Percentiles rank a stretch among this genome's conserved stretches.
These are phyloP conservation scores for Alces alces DNA, from an alignment of 2,113 vertebrate genomes.

Conservation along the genomic window DNA sequence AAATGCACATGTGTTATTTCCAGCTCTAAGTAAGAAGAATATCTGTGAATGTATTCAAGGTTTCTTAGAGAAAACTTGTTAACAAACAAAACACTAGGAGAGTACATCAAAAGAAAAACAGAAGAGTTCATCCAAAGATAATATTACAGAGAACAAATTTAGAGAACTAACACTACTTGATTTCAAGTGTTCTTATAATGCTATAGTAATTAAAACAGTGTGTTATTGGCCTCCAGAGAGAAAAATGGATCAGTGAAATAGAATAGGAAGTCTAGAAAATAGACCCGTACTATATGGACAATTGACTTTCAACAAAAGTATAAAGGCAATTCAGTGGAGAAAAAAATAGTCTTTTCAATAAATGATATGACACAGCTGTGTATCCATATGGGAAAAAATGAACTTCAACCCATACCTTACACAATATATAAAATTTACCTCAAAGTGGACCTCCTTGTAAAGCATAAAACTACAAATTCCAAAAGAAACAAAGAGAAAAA, in stretches of 20 bases:
- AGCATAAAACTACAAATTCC: neutral
- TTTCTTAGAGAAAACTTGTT: conserved; percentile 6
- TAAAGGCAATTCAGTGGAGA: neutral
- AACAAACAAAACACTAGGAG: neutral
- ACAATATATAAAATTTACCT: neutral
- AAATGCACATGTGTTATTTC: neutral
- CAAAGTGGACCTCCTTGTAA: neutral
- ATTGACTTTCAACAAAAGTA: neutral
- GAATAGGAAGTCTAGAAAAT: neutral
- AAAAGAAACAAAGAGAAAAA: conserved; percentile 1
- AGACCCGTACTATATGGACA: neutral
- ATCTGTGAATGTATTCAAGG: neutral
- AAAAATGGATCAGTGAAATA: neutral
- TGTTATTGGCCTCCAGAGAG: neutral
- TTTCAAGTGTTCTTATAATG: neutral
- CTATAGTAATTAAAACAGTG: neutral
- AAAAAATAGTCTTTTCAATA: neutral
- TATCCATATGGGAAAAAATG: neutral
- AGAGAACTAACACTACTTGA: neutral
- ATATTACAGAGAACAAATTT: neutral
- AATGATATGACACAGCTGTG: neutral
- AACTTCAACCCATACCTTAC: neutral
- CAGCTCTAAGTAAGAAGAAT: neutral
- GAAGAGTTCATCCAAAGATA: neutral
- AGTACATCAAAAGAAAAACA: neutral